Percentiles rank a stretch among this genome's conserved stretches.
Evolutionary conservation across 2,113 vertebrate species (phyloP).

Genomic region (Malurus alboscapulatus): DNA sequence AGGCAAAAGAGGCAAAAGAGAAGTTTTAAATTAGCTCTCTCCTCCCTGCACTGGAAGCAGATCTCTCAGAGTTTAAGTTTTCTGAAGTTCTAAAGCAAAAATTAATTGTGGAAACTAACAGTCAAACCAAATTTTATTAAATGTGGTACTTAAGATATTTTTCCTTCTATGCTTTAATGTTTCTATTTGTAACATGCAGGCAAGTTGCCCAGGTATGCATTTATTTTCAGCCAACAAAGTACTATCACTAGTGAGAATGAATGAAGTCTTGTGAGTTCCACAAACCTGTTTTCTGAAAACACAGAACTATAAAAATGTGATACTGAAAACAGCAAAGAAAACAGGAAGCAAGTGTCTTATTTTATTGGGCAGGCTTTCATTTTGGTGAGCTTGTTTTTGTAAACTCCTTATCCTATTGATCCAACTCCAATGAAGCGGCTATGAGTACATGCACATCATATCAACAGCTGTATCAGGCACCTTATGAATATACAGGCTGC

Average conservation of each 20-base stretch:
- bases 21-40: not conserved
- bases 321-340: not conserved
- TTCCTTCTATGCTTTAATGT: not conserved
- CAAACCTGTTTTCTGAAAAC: not conserved
- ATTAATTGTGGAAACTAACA: not conserved
- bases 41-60: not conserved
- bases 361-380: not conserved
- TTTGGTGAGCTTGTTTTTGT: not conserved
- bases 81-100: not conserved
- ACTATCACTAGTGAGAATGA: not conserved
- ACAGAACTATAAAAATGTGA: not conserved
- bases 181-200: not conserved
- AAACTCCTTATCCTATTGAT: not conserved
- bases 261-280: not conserved
- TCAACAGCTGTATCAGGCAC: not conserved
- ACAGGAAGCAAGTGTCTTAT: not conserved
- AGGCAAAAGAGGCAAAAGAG: not conserved
- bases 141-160: not conserved
- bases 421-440: not conserved
- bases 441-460: accelerated
- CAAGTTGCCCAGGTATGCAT: not conserved
- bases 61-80: not conserved
- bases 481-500: not conserved
- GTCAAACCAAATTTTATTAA: not conserved
- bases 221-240: not conserved